Base-by-base conservation (phyloP, 2,797 vertebrate species). In the Neosilurus mollespiculum region DNA sequence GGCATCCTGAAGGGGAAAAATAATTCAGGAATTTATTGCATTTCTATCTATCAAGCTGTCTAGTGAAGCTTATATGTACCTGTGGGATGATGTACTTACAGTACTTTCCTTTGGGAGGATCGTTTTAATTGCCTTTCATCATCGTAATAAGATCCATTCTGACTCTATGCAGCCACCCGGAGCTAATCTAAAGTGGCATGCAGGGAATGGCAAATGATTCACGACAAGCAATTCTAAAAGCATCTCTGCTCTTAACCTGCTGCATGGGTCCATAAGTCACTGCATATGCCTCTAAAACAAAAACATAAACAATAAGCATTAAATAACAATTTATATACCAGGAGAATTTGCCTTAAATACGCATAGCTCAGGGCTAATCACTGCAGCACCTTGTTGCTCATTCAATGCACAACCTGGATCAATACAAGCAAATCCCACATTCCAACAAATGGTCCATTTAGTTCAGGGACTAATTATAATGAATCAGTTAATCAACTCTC, bases 121-220 rank as follows among this genome's bases (percentile, higher is more conserved):
- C 4, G 62, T 76, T 84, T 76, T 53, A 81, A 70, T 70, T 76
- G 78, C 75, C 82, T 85, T 84, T 85, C 61, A 64, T 84, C 70
- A 78, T 64, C 51, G 62, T 65, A 84, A 53, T 81, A 76, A 84
- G 51, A 86, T 86, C 69, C 49, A 73, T 65, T 75, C 62, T 62
- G 58, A 65, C 59, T 81, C 58, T 54, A 80, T 70, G 43, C 11
- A 73, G 43, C 67, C 82, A 75, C 70, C 71, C 43, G 37, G 14
- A 30, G 56, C 4, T 81, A 78, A 71, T 77, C 56, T 62, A 70
- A 77, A 83, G 56, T 84, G 71, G 18, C 20, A 76, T 75, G 37
- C 70, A 75, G 70, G 51, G 58, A 84, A 77, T 30, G 69, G 16
- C 78, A 75, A 64, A 69, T 75, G 62, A 80, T 51, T 81, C 64